Evolutionary conservation across 2,888 invertebrate species (phyloP).

Genomic region (Hydrotaea cyrtoneurina): DNA sequence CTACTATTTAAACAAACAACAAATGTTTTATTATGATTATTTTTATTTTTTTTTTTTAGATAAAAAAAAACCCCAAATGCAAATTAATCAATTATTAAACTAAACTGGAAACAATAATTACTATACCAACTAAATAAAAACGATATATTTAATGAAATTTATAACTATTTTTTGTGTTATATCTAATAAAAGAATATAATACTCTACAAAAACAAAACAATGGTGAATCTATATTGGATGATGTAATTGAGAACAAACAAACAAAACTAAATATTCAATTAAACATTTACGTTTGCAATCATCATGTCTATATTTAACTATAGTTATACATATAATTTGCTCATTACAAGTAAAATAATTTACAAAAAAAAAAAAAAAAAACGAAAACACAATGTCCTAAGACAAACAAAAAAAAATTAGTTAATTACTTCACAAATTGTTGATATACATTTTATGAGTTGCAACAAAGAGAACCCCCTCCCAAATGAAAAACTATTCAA

Average conservation of each 20-base stretch:
- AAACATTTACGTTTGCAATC: slow-evolving; percentile 11
- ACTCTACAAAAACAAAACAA: neutral
- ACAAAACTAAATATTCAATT: neutral
- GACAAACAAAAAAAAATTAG: neutral
- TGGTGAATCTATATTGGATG: slow-evolving; percentile 5
- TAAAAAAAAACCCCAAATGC: neutral
- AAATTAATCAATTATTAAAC: slow-evolving; percentile 39
- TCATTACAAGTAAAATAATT: slow-evolving; percentile 47
- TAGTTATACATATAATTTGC: slow-evolving; percentile 59
- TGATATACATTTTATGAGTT: neutral
- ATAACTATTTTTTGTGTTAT: slow-evolving; percentile 48
- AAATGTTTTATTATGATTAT: too few species aligned
- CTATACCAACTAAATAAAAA: slow-evolving; percentile 44
- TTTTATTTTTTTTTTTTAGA: neutral
- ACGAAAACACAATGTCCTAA: neutral
- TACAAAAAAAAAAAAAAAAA: neutral
- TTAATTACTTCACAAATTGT: neutral
- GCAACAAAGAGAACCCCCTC: neutral
- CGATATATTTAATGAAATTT: slow-evolving; percentile 49
- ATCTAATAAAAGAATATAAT: slow-evolving; percentile 36
- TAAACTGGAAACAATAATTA: slow-evolving; percentile 64
- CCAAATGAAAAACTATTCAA: neutral
- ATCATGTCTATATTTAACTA: slow-evolving; percentile 35
- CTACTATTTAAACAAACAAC: slow-evolving; percentile 54
- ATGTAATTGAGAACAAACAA: slow-evolving; percentile 5